These are phyloP conservation scores for Pangasius mekongensis DNA, from an alignment of 2,797 vertebrate species.

Conservation along the genomic window DNA sequence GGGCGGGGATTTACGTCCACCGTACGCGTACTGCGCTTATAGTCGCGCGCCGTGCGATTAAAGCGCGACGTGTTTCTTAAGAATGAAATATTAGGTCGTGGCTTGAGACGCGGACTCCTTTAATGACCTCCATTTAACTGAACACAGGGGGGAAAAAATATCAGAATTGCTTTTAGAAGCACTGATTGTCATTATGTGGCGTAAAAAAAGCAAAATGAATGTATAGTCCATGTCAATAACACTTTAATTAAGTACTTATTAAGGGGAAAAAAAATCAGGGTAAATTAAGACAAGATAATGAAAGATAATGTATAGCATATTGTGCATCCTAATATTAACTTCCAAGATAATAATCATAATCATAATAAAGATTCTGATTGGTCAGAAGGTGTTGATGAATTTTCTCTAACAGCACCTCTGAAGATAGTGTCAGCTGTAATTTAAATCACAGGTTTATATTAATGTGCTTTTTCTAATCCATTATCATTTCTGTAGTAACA, in stretches of 20 bases:
- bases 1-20: conserved; percentile 46
- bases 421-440: too few relatives aligned
- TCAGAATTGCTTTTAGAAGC: not conserved
- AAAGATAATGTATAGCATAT: too few relatives aligned
- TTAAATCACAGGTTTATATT: too few relatives aligned
- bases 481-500: too few relatives aligned
- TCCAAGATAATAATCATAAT: too few relatives aligned
- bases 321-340: too few relatives aligned
- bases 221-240: not conserved
- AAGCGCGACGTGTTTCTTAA: not conserved
- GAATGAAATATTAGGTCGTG: not conserved
- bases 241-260: not conserved
- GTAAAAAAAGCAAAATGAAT: not conserved
- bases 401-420: too few relatives aligned
- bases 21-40: not conserved
- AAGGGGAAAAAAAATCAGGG: too few relatives aligned
- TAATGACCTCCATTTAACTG: not conserved
- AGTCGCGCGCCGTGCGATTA: not conserved
- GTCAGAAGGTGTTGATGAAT: too few relatives aligned
- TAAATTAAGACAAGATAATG: too few relatives aligned
- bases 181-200: not conserved
- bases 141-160: not conserved
- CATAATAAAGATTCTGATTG: too few relatives aligned
- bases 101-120: not conserved
- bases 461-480: too few relatives aligned